Evolutionary conservation across 2,113 vertebrate genomes (phyloP), one percentile per base, ranked within the genome.

Genomic region (Falco punctatus): DNA sequence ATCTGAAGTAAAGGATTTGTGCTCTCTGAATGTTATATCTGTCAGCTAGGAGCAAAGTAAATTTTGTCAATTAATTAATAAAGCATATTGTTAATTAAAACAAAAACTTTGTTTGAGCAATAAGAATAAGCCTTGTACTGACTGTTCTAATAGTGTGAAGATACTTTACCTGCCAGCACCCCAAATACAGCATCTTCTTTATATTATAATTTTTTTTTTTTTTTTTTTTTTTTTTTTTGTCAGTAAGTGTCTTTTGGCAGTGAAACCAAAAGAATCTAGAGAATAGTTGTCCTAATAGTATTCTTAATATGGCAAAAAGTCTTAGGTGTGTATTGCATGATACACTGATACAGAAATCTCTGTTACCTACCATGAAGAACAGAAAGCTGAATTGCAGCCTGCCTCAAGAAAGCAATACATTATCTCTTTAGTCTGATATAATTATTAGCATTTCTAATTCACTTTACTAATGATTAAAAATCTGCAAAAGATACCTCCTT

Each of bases 401-500:
- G 32, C 22, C 17, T 5, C 46, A 23, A 17, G 13, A 75, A 86
- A 75, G 4, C 8, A 67, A 66, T 79, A 26, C 3, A 54, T 38
- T 46, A 11, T 18, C 15, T 69, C 18, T 66, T 85, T 75, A 49
- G 16, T 75, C 7, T 51, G 17, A 24, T 26, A 72, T 7, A 67
- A 71, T 51, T 51, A 51, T 13, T 51, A 80, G 2, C 5, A 44
- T 72, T 82, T 94, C 71, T 16, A 79, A 79, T 66, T 64, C 2
- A 30, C 5, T 62, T 44, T 19, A 46, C 3, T 22, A 79, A 62
- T 35, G 40, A 38, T 46, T 81, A 1, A 21, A 71, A 75, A 48
- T 2, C 3, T 62, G 1, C 1, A 27, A 71, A 46, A 74, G 28
- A 35, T 1, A 10, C 2, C 2, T 55, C 3, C 4, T 64, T 83